Evolutionary conservation across 1,140 invertebrate genomes (phyloP), one percentile per base, ranked within the genome.

Genomic region (Neodiprion fabricii): DNA sequence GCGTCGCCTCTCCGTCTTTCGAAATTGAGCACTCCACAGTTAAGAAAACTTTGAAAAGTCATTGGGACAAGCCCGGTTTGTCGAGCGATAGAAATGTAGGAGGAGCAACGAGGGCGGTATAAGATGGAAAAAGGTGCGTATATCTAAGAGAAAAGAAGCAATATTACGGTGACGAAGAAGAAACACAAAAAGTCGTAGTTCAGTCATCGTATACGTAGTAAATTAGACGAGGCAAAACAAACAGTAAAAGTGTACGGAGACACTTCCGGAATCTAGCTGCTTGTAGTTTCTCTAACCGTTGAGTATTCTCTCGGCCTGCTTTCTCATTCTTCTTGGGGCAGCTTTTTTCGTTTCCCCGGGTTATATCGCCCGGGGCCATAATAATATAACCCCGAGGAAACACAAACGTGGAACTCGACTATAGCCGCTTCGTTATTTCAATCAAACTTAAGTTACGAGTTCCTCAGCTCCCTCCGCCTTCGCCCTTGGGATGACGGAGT

Each of bases 361-460:
- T 40, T 40, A 40, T 40, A 40, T 40, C 28, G 28, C 53, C 53
- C 28, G 28, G 28, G 28, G 28, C 28, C 28, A 40, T 40, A 40
- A 40, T 40, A 40, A 40, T 40, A 40, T 40, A 40, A 40, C 28
- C 28, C 28, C 11, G 53, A 61, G 53, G 53, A 61, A 61, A 61
- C 53, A 61, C 53, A 61, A 61, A 61, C 53, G 53, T 61, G n/a
- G n/a, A 61, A 61, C 53, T 40, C 2, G 2, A 40, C 28, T 40
- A 40, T 40, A 40, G 28, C 28, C 9, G 53, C 53, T 61, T 61
- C 53, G 53, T 61, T 61, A 61, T 61, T 61, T 61, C 53, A 61
- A 61, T 61, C 53, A 61, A 61, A 61, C 53, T 17, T 61, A 61
- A 61, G 53, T 61, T 61, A 61, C 53, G 53, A 61, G 53, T 61